Conservation (phyloP, 2,888 invertebrate genomes). For the Erebia ligea region DNA sequence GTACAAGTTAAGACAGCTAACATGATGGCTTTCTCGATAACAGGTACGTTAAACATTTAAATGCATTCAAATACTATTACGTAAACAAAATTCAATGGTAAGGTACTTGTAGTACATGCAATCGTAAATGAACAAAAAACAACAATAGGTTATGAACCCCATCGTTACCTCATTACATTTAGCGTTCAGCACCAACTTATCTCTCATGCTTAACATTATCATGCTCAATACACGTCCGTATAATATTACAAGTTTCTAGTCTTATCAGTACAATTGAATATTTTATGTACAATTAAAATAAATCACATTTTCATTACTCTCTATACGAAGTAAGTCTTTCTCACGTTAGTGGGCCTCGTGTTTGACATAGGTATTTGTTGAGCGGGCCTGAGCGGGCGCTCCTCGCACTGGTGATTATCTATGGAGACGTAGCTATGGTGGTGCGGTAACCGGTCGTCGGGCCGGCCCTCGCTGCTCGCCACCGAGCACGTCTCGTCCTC, state of each 20-base stretch:
- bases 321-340: conserved; percentile 82
- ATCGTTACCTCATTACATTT: conserved; percentile 39
- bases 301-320: conserved; percentile 42
- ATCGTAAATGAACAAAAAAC: conserved; percentile 39
- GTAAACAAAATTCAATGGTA: conserved; percentile 45
- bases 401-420: conserved; percentile 79
- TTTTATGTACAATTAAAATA: conserved; percentile 39
- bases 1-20: conserved; percentile 33
- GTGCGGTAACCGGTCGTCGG: conserved; percentile 78
- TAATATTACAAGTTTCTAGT: conserved; percentile 34
- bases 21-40: conserved; percentile 41
- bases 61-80: conserved; percentile 45
- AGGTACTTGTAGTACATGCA: conserved; percentile 57
- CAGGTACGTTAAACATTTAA: conserved; percentile 54
- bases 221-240: conserved; percentile 26
- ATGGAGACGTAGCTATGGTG: conserved; percentile 84
- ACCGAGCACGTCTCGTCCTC: conserved; percentile 85
- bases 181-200: conserved; percentile 47
- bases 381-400: conserved; percentile 74
- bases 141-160: conserved; percentile 37
- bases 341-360: conserved; percentile 69
- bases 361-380: conserved; percentile 79
- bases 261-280: conserved; percentile 34
- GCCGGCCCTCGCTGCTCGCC: conserved; percentile 82
- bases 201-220: conserved; percentile 32